Evolutionary conservation across 2,797 vertebrate genomes (phyloP), one percentile per base, ranked within the genome.

Genomic region (Ctenochaetus hawaiiensis): DNA sequence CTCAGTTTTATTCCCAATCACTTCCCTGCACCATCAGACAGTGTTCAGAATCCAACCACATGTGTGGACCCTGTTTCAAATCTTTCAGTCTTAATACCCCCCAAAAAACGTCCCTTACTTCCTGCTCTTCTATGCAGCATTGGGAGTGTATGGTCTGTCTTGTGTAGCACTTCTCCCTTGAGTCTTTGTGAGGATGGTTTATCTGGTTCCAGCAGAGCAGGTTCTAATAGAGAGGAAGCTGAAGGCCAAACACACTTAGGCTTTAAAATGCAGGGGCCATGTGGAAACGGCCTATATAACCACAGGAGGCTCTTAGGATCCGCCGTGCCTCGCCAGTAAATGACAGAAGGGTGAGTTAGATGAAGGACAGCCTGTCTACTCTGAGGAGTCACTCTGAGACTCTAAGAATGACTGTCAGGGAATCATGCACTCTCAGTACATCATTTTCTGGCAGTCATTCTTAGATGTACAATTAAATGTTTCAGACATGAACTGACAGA

Each of bases 181-280:
- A 84, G 77, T 78, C 77, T 79, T 83, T 78, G 70, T 41, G 81
- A 76, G 72, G 85, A 89, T 77, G 84, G 87, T 92, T 90, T 85
- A 92, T 92, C 87, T 90, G 78, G 68, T 91, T 93, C 89, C 87
- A 93, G 77, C 87, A 87, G 83, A 81, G 85, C 85, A 85, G 86
- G 80, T 91, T 88, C 87, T 89, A 89, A 89, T 89, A 88, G 86
- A 93, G 80, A 91, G 89, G 89, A 90, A 92, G 86, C 84, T 69
- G 62, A 86, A 70, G 86, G 86, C 89, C 89, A 90, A 92, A 89
- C 88, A 91, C 72, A 86, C 82, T 87, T 67, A 77, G 45, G 73
- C 71, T 89, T 88, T 88, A 90, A 90, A 91, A 86, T 83, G 71
- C 74, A 58, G 75, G 64, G 86, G 84, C 87, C 85, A 89, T 88